Evolutionary conservation across 2,888 invertebrate genomes (phyloP), one percentile per base, ranked within the genome.

Genomic region (Lasioglossum lativentre): DNA sequence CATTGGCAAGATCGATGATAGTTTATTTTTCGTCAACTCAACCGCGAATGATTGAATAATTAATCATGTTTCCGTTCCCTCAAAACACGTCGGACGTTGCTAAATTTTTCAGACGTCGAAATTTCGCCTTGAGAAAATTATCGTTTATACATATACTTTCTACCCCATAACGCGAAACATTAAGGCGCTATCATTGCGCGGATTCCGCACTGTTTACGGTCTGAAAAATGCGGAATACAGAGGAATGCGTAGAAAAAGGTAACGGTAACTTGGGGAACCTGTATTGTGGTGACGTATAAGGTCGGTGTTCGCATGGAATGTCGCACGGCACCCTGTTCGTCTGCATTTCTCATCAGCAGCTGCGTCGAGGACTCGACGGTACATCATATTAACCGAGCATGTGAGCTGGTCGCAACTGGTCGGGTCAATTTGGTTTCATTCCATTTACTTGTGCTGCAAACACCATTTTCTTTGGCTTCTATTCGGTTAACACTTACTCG

Each of bases 271-370:
- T 59, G 52, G 42, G 70, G 47, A 85, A 80, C 82, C 72, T 72
- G 80, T 77, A 74, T 78, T 59, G 30, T 47, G 83, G 74, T 68
- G 56, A 47, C 72, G 72, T 87, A 88, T 85, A 88, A 83, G 85
- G 88, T 73, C 86, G 85, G 38, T 45, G 73, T 70, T 79, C 78
- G 59, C 52, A 52, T 4, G 89, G 85, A 89, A 88, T 88, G 86
- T 85, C 66, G 79, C 66, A 63, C 77, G 76, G 34, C 80, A 84
- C 23, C 80, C 72, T 34, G 74, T 76, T 83, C 77, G 74, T 80
- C 86, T 74, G 85, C 86, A 88, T 91, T 87, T 68, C 86, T 76
- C 73, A 66, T 14, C 73, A 52, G 78, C 88, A 85, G 81, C 86
- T 86, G 85, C 72, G 16, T 30, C 68, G 52, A 59, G 30, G n/a